phyloP scores from a whole-genome alignment of 2,113 vertebrate species.

The Oreochromis niloticus region DNA sequence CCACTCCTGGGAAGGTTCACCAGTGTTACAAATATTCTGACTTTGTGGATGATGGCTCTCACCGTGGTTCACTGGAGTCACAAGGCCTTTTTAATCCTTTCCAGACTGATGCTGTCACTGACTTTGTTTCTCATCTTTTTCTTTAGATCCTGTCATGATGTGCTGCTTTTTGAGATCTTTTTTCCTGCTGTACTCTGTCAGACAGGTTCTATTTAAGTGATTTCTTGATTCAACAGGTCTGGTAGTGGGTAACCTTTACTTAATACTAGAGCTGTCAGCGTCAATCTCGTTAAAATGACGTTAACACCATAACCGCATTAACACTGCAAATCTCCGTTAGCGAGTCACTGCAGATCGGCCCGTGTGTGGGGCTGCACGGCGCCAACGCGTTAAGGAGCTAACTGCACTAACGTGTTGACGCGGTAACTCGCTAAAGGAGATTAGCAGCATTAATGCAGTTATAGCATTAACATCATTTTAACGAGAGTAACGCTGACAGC shows the following conservation, averaged over 20 bases:
- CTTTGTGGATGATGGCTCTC: neutral
- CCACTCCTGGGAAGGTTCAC: neutral
- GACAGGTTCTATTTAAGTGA: neutral
- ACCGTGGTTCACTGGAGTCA: neutral
- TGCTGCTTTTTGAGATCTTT: neutral
- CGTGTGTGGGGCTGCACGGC: rapidly evolving
- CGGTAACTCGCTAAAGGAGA: neutral
- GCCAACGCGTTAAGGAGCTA: rapidly evolving
- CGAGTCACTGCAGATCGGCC: neutral
- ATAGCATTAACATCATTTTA: rapidly evolving
- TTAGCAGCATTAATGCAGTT: neutral
- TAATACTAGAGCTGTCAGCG: neutral
- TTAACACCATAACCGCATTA: rapidly evolving
- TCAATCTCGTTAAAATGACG: neutral
- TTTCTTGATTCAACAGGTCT: neutral
- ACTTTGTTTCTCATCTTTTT: neutral
- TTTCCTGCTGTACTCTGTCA: rapidly evolving
- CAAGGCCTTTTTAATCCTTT: neutral
- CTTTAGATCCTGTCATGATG: neutral
- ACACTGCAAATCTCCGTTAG: rapidly evolving
- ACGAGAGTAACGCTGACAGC: rapidly evolving
- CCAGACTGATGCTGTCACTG: neutral
- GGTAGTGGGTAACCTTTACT: neutral
- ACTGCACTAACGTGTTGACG: rapidly evolving
- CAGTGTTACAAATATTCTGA: neutral